These are phyloP conservation scores for Montipora foliosa DNA, from an alignment of 64 coral and sea anemone genomes.

Conservation along the genomic window DNA sequence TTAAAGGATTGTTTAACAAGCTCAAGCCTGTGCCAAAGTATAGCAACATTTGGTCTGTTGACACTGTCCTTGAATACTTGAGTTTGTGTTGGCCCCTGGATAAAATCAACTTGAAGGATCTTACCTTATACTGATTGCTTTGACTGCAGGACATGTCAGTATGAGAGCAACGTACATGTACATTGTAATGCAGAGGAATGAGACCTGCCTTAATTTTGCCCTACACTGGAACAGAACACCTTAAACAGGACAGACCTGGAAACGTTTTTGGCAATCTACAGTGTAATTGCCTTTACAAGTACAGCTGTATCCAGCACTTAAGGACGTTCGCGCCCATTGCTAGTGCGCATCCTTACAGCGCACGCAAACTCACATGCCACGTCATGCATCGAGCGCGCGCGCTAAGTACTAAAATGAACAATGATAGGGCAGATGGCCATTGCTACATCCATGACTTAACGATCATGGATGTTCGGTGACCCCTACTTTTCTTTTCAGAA, in stretches of 20 bases:
- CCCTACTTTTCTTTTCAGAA: too few species aligned
- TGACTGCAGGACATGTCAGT: conserved; percentile 53
- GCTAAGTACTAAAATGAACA: too few species aligned
- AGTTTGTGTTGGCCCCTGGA: conserved; percentile 11
- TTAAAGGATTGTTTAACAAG: conserved; percentile 13
- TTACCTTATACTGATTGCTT: conserved; percentile 9
- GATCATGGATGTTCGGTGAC: too few species aligned
- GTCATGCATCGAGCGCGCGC: too few species aligned
- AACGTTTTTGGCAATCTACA: conserved; percentile 52
- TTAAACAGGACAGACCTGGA: conserved; percentile 72
- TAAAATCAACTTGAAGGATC: conserved; percentile 51
- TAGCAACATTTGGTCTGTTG: conserved; percentile 18
- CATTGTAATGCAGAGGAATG: conserved; percentile 27
- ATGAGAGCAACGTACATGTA: not conserved
- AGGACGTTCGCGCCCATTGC: too few species aligned
- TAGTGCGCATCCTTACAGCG: too few species aligned
- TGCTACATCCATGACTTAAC: too few species aligned
- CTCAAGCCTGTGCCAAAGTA: conserved; percentile 19
- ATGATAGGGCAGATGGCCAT: too few species aligned
- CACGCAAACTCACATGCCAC: too few species aligned
- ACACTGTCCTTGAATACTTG: conserved; percentile 37
- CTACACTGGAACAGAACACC: not conserved
- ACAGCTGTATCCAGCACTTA: not conserved
- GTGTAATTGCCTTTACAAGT: conserved; percentile 48
- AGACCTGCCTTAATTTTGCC: conserved; percentile 30